Evolutionary conservation across 2,888 invertebrate genomes (phyloP).

Genomic region (Drosophila subsilvestris): DNA sequence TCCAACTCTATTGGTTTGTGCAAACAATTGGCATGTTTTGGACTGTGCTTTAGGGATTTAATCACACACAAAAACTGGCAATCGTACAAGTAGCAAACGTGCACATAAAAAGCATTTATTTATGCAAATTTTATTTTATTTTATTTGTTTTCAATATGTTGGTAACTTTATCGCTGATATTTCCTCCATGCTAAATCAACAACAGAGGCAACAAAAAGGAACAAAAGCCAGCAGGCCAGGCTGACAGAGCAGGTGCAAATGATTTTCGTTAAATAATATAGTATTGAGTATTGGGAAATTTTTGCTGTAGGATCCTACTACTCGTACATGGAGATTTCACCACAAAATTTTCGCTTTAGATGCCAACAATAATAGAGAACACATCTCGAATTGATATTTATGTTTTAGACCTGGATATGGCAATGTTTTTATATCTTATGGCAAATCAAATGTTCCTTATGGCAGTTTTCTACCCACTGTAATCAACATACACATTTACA

Average conservation of each 20-base stretch:
- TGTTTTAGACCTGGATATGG: no score
- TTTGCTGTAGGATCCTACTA: no score
- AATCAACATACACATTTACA: constrained; percentile 16
- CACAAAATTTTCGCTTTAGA: neutral
- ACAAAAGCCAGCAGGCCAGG: constrained; percentile 52
- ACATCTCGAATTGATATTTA: no score
- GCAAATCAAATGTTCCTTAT: no score
- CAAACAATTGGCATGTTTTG: constrained; percentile 72
- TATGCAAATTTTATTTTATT: constrained; percentile 78
- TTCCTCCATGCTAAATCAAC: constrained; percentile 75
- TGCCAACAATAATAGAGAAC: no score
- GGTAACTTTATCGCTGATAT: constrained; percentile 78
- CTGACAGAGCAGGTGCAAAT: constrained; percentile 65
- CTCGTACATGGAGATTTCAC: neutral
- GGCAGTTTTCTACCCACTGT: no score
- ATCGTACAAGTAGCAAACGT: constrained; percentile 2
- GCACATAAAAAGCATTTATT: constrained; percentile 64
- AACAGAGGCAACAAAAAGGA: constrained; percentile 62
- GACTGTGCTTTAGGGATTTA: constrained; percentile 75
- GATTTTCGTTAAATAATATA: constrained; percentile 61
- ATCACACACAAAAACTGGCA: constrained; percentile 44
- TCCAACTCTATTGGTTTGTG: constrained; percentile 30
- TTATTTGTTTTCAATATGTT: constrained; percentile 79
- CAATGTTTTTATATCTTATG: no score
- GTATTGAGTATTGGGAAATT: no score